A percentile compares a stretch with the other conserved stretches of the same genome.
Conservation (phyloP, 2,888 invertebrate species). For the Acrocera orbiculus region DNA sequence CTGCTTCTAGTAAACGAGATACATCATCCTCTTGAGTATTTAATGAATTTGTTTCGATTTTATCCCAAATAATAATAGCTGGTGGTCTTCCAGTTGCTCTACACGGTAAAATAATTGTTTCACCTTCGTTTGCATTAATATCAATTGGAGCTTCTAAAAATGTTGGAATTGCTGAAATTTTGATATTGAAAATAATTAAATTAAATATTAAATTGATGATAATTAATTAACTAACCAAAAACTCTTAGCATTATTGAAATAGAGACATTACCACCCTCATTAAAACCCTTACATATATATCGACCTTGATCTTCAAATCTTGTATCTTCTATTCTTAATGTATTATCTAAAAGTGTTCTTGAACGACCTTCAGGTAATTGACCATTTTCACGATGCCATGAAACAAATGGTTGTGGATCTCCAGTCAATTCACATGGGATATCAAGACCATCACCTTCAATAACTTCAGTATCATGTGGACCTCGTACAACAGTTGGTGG, state of each 20-base stretch:
- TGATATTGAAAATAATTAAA: background rate
- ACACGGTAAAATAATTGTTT: constrained; percentile 16
- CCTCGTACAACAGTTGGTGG: constrained; percentile 17
- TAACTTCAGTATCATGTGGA: constrained; percentile 18
- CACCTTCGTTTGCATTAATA: constrained; percentile 15
- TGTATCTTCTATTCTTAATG: constrained; percentile 17
- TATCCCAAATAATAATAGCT: constrained; percentile 16
- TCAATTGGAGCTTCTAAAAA: constrained; percentile 18
- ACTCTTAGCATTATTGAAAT: constrained; percentile 16
- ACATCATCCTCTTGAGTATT: constrained; percentile 15
- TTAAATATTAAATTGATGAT: background rate
- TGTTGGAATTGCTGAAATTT: constrained; percentile 15
- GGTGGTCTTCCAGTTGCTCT: constrained; percentile 16
- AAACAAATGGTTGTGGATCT: constrained; percentile 14
- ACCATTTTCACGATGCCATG: constrained; percentile 16
- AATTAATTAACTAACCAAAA: constrained; percentile 13
- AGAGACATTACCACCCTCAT: constrained; percentile 19
- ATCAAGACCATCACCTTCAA: constrained; percentile 18
- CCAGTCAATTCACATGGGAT: constrained; percentile 17
- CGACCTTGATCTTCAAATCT: constrained; percentile 17
- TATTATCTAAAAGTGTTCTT: constrained; percentile 17
- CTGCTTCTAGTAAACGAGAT: constrained; percentile 25
- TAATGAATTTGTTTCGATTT: constrained; percentile 5
- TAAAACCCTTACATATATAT: constrained; percentile 17
- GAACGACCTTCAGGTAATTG: constrained; percentile 17